Base-by-base conservation (phyloP, 2,113 vertebrate genomes). In the Chrysochloris asiatica region DNA sequence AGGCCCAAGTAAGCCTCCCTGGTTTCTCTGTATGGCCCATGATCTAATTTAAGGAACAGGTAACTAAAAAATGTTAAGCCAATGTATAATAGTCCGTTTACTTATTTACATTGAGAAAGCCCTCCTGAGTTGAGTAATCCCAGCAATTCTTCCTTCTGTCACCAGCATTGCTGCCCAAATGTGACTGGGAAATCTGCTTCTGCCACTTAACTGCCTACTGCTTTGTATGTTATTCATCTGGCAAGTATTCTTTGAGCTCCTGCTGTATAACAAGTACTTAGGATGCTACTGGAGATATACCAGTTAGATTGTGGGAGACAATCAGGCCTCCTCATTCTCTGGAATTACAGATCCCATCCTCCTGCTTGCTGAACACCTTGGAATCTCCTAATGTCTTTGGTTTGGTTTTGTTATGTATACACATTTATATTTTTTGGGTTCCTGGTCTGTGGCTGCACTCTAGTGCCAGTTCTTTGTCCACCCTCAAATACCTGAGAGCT, bases 21-120 rank as follows among this genome's bases (percentile, higher is more conserved):
- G 26, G 26, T 78, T 93, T 89, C 61, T 91, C 67, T 65, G 54
- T 76, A 65, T 93, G 79, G 56, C 79, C 43, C 6, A 22, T 61
- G 41, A 77, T 90, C 86, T 95, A 80, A 93, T 94, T 85, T 95
- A 89, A 95, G 90, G 41, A 95, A 38, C 21, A 69, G 77, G 86
- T 73, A 91, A 87, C 67, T 92, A 81, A 93, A 50, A 83, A 71
- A 24, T 83, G 56, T 76, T 94, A 92, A 93, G 67, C 78, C 61
- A 61, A 0, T 69, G 30, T n/a, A 69, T 76, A 72, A 61, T 93
- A 92, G 94, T 95, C 90, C 82, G 43, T 83, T 92, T 93, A 43
- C 30, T 85, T 73, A 75, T 72, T 50, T 30, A 83, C 19, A 16
- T 16, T 3, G 65, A 88, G 65, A 86, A 90, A 90, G 56, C 86